These are phyloP conservation scores for Polypterus bichir DNA, from an alignment of 2,113 vertebrate genomes.

Conservation along the genomic window DNA sequence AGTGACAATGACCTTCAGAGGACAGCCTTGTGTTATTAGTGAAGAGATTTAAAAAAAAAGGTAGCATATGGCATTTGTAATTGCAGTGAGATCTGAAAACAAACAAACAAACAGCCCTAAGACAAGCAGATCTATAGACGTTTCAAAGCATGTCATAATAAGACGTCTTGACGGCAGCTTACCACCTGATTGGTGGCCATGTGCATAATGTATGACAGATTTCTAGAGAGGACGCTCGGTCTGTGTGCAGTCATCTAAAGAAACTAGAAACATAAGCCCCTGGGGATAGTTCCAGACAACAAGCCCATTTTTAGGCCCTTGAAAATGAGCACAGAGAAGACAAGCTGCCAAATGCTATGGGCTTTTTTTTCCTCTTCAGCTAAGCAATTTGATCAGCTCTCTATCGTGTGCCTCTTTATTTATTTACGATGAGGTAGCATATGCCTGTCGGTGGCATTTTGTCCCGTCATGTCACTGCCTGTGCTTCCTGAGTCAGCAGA, in stretches of 20 bases:
- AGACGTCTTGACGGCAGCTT: too few relatives aligned
- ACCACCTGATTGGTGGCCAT: background rate
- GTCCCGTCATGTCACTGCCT: conserved; percentile 9
- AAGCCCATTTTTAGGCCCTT: background rate
- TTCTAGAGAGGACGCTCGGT: background rate
- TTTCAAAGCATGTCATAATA: too few relatives aligned
- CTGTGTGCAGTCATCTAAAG: background rate
- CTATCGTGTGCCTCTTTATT: background rate
- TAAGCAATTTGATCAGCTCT: background rate
- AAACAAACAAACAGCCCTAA: too few relatives aligned
- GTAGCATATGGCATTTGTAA: too few relatives aligned
- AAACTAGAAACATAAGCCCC: background rate
- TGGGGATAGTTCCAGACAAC: background rate
- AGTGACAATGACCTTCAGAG: too few relatives aligned
- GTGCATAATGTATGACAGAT: background rate
- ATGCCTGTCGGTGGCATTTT: background rate
- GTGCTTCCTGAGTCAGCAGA: conserved; percentile 5
- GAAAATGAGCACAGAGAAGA: background rate
- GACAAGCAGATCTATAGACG: too few relatives aligned
- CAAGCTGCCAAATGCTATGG: background rate
- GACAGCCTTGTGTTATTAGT: too few relatives aligned
- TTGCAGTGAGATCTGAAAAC: too few relatives aligned
- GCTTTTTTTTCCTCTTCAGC: background rate
- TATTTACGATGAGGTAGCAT: background rate
- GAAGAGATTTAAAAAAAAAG: too few relatives aligned